Evolutionary conservation across 2,113 vertebrate genomes (phyloP).

Genomic region (Pteruthius melanotis): DNA sequence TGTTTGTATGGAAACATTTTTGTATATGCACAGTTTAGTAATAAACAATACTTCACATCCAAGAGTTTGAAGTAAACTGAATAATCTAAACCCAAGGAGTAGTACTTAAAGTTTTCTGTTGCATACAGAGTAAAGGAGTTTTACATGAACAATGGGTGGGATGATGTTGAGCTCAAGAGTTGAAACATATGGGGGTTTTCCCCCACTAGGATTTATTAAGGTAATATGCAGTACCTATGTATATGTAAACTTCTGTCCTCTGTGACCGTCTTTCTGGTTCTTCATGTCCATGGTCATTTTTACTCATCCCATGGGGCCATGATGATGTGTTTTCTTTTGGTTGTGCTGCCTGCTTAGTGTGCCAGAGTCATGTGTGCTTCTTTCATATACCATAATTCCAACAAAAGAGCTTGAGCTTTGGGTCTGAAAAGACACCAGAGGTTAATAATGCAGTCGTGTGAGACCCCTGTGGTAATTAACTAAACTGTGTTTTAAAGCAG

Average conservation of each 20-base stretch:
- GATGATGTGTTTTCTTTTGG: not conserved
- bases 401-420: not conserved
- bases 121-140: not conserved
- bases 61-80: not conserved
- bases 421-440: not conserved
- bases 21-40: not conserved
- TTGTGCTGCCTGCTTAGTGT: not conserved
- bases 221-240: not conserved
- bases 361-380: not conserved
- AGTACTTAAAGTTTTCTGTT: not conserved
- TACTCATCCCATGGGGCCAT: not conserved
- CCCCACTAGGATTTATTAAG: not conserved
- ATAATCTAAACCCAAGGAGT: not conserved
- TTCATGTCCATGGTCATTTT: not conserved
- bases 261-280: not conserved
- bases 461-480: not conserved
- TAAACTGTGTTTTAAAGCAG: not conserved
- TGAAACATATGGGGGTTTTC: not conserved
- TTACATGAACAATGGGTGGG: slow-evolving; percentile 21
- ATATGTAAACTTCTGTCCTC: not conserved
- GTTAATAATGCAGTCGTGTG: not conserved
- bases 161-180: not conserved
- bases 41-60: not conserved
- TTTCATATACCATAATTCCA: not conserved
- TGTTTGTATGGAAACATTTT: not conserved